These are phyloP conservation scores for Microcebus tavaratra DNA, from an alignment of 2,113 vertebrate genomes.

Conservation along the genomic window DNA sequence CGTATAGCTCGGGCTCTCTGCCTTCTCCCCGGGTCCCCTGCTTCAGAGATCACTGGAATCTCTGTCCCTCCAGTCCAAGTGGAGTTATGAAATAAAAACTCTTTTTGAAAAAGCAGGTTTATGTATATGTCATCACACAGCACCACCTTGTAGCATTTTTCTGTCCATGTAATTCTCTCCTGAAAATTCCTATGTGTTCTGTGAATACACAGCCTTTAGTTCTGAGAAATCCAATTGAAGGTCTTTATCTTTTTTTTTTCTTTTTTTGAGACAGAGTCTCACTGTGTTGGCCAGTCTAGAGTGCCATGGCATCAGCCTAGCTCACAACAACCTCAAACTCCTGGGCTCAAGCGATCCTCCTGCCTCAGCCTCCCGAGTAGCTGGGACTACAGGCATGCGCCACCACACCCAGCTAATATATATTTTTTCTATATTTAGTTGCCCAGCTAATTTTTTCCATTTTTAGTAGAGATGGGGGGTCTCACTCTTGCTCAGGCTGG, in stretches of 20 bases:
- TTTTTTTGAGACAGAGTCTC: neutral
- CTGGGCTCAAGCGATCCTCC: neutral
- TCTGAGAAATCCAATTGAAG: neutral
- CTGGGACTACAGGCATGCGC: neutral
- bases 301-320: no score
- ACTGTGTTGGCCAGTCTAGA: no score
- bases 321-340: neutral
- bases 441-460: no score
- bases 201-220: neutral
- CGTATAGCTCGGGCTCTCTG: neutral
- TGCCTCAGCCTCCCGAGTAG: neutral
- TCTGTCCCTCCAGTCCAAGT: neutral
- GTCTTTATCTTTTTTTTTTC: neutral
- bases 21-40: neutral
- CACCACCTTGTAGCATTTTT: neutral
- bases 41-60: neutral
- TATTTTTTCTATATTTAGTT: no score
- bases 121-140: neutral
- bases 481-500: no score
- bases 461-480: no score
- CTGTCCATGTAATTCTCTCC: neutral
- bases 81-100: neutral
- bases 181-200: slow-evolving; percentile 18
- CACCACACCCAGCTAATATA: no score
- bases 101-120: neutral